Evolutionary conservation across 2,888 invertebrate species (phyloP).

Genomic region (Phrixothrix hirtus): DNA sequence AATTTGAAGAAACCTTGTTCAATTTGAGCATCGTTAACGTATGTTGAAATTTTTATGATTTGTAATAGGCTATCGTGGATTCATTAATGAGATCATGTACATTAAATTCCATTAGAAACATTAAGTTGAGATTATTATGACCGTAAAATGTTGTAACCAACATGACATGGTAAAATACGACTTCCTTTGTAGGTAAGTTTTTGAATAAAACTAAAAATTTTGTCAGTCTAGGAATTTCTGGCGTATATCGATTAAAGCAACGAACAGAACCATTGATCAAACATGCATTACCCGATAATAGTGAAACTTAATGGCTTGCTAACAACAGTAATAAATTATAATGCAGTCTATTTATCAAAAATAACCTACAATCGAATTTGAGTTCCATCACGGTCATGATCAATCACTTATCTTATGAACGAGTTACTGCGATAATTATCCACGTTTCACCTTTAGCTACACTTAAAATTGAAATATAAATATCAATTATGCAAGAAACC

Average conservation of each 20-base stretch:
- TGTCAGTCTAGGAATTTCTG: background rate
- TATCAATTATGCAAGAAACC: slow-evolving; percentile 41
- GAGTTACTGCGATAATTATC: slow-evolving; percentile 33
- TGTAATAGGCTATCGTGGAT: too few relatives aligned
- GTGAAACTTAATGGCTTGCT: slow-evolving; percentile 30
- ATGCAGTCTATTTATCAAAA: slow-evolving; percentile 36
- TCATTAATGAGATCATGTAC: too few relatives aligned
- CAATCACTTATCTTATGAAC: slow-evolving; percentile 33
- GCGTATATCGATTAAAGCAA: slow-evolving; percentile 7
- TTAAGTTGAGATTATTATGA: too few relatives aligned
- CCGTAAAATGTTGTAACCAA: too few relatives aligned
- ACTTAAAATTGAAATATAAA: slow-evolving; percentile 45
- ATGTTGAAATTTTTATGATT: too few relatives aligned
- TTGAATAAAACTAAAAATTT: background rate
- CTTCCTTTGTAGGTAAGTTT: background rate
- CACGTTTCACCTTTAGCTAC: slow-evolving; percentile 44
- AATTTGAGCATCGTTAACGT: too few relatives aligned
- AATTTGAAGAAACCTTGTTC: too few relatives aligned
- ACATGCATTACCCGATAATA: slow-evolving; percentile 27
- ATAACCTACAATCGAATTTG: slow-evolving; percentile 36
- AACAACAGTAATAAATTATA: slow-evolving; percentile 35
- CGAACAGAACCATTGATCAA: slow-evolving; percentile 13
- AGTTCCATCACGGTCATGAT: slow-evolving; percentile 31
- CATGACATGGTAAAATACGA: too few relatives aligned
- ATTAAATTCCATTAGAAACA: too few relatives aligned